Base-by-base conservation (phyloP, 37 sponge, comb jelly and placozoan species). In the Eunapius fragilis region DNA sequence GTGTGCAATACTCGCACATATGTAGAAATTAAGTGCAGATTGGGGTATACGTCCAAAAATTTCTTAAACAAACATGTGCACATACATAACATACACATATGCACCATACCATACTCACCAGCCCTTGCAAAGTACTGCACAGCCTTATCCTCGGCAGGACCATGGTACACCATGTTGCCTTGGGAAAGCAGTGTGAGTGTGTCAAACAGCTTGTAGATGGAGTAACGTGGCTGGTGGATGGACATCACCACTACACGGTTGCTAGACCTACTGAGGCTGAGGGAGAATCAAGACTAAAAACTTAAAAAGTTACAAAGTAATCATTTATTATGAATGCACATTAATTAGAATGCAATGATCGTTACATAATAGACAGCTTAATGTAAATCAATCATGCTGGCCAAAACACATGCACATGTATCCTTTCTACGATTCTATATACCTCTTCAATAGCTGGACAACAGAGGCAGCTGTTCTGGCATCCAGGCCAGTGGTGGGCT, bases 151-250 rank as follows among this genome's bases (percentile, higher is more conserved):
- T 58, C 67, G 10, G 88, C 88, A 31, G 37, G 47, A 27, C 92
- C 92, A 36, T 91, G 92, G 58, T 88, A 91, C 25, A 91, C 84
- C 31, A 79, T 76, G 2, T 50, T 71, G 31, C 92, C 92, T 36
- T 28, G 27, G 10, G 87, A 87, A 17, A 91, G 78, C 58, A 91
- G 80, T 37, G 92, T 91, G 14, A 91, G 2, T 26, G 72, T 77
- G 71, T 91, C 92, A 77, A 91, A 91, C 24, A 88, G 38, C 74
- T 88, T 91, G 84, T 86, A 91, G 58, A 94, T 94, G 70, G 95
- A 87, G 70, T 94, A 94, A 26, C 95, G 95, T 37, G 95, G 95
- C 67, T 94, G 95, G 78, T 94, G 95, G 41, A 94, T 94, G 37
- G 95, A 88, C 81, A 94, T 37, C 35, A 94, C 79, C 27, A 94